phyloP scores from a whole-genome alignment of 2,113 vertebrate species.

The Aplodontia rufa region DNA sequence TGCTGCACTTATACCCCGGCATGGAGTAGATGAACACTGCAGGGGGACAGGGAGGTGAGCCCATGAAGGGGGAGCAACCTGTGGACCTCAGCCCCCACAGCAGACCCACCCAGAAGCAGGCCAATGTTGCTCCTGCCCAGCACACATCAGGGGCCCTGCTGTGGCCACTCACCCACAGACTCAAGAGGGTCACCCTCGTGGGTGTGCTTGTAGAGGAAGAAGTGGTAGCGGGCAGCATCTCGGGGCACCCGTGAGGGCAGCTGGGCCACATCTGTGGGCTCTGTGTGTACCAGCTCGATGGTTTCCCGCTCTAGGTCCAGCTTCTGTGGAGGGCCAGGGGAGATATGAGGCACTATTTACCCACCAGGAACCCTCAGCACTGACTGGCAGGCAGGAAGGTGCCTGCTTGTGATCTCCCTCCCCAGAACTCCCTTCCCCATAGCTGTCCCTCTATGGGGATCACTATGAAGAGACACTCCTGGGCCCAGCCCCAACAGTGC shows the following conservation, averaged over 20 bases:
- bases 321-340: conserved; percentile 83
- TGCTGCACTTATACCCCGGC: conserved; percentile 98
- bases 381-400: not conserved
- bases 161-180: conserved; percentile 91
- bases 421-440: not conserved
- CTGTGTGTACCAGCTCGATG: conserved; percentile 95
- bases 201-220: conserved; percentile 96
- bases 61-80: accelerated
- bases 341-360: accelerated
- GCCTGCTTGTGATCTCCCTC: too few relatives aligned
- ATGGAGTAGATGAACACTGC: conserved; percentile 99
- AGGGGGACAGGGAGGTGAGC: not conserved
- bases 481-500: not conserved
- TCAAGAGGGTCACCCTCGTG: conserved; percentile 95
- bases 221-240: conserved; percentile 96
- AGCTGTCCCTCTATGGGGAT: not conserved
- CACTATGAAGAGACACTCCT: not conserved
- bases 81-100: not conserved
- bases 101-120: accelerated
- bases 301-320: conserved; percentile 95
- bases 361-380: not conserved
- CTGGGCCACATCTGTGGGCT: conserved; percentile 91
- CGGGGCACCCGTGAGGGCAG: conserved; percentile 93
- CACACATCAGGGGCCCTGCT: conserved; percentile 77
- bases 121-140: conserved; percentile 76